These are phyloP conservation scores for Chrysolophus pictus DNA, from an alignment of 2,797 vertebrate species.

Conservation along the genomic window DNA sequence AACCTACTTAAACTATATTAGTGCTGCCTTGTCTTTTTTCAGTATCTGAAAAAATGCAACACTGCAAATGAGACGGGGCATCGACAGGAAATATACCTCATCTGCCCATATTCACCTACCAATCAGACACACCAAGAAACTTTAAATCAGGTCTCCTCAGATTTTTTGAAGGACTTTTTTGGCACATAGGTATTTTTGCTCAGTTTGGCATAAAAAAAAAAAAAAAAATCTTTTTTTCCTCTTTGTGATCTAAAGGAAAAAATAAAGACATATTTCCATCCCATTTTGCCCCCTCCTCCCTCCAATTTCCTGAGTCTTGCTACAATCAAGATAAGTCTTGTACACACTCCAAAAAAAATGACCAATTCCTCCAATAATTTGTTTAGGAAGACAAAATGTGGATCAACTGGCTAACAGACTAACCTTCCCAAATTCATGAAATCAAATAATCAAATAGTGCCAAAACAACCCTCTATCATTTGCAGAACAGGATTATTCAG, in stretches of 20 bases:
- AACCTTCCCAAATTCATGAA: background rate
- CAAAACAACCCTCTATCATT: slow-evolving; percentile 20
- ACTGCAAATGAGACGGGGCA: background rate
- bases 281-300: background rate
- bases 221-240: background rate
- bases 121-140: background rate
- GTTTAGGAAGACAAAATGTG: background rate
- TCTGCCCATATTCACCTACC: background rate
- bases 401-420: background rate
- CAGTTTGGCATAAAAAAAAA: background rate
- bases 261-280: background rate
- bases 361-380: background rate
- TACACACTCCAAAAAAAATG: rapidly evolving
- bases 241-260: background rate
- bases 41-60: background rate
- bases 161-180: background rate
- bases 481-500: slow-evolving; percentile 27
- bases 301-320: background rate
- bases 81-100: background rate
- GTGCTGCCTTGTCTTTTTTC: background rate
- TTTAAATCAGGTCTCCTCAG: background rate
- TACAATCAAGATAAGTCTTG: background rate
- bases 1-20: slow-evolving; percentile 56
- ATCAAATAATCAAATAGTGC: slow-evolving; percentile 30
- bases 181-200: background rate